Percentiles rank a stretch among this genome's conserved stretches.
Evolutionary conservation across 2,113 vertebrate species (phyloP).

Genomic region (Cinclus mexicanus): DNA sequence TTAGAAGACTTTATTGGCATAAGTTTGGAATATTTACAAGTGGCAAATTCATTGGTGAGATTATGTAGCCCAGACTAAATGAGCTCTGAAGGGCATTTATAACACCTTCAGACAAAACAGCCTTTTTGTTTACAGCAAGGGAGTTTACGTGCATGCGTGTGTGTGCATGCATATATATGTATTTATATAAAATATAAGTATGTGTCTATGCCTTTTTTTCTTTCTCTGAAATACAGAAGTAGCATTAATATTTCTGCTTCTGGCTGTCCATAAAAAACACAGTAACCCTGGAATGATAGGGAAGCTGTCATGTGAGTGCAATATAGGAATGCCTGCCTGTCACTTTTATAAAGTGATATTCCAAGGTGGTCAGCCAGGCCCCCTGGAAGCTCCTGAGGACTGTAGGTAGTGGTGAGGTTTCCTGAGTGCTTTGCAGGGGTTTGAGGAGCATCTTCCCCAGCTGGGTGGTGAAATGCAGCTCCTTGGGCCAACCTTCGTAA

Average conservation of each 20-base stretch:
- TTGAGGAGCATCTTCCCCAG: not conserved
- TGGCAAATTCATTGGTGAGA: constrained; percentile 20
- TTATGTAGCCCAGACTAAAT: not conserved
- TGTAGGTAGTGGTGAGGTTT: not conserved
- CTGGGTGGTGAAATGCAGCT: not conserved
- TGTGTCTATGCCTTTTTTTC: not conserved
- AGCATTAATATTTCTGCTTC: constrained; percentile 13
- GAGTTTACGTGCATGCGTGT: not conserved
- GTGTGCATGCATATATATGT: not conserved
- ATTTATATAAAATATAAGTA: not conserved
- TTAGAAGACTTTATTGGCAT: constrained; percentile 31
- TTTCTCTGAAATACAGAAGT: not conserved
- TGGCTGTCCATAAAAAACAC: not conserved
- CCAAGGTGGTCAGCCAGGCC: not conserved
- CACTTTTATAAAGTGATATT: not conserved
- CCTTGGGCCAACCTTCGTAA: not conserved
- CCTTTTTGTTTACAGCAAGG: not conserved
- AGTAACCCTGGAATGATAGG: not conserved
- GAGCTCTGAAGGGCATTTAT: constrained; percentile 34
- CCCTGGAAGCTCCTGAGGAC: not conserved
- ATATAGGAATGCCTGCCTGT: not conserved
- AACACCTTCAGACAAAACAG: constrained; percentile 18
- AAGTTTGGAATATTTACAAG: constrained; percentile 49
- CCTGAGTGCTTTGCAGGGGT: not conserved
- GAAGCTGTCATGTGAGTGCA: not conserved